phyloP scores from a whole-genome alignment of 1,140 invertebrate genomes.

The Drosophila truncata region DNA sequence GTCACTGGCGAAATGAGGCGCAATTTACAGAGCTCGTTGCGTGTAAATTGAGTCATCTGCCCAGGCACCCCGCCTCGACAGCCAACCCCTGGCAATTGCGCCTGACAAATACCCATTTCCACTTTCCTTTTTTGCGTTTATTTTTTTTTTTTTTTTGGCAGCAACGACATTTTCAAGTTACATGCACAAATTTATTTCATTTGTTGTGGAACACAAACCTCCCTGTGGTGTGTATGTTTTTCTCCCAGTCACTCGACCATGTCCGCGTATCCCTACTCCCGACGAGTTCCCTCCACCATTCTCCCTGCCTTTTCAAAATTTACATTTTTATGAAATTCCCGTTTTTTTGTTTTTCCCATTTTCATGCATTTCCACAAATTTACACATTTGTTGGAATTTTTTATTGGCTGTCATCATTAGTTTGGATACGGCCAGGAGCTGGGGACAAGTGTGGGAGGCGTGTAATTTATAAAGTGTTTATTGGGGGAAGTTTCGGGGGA shows the following conservation, averaged over 20 bases:
- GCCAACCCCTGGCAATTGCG: constrained; percentile 18
- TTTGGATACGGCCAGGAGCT: constrained; percentile 56
- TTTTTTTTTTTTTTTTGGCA: constrained; percentile 44
- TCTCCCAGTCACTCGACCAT: constrained; percentile 52
- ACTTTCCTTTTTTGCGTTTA: constrained; percentile 40
- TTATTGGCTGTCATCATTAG: constrained; percentile 83
- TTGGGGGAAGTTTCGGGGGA: constrained; percentile 27
- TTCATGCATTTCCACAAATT: constrained; percentile 71
- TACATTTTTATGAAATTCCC: constrained; percentile 68
- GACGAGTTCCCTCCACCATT: constrained; percentile 13
- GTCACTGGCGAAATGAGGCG: constrained; percentile 76
- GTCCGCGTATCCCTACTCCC: constrained; percentile 44
- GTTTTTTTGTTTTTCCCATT: constrained; percentile 41
- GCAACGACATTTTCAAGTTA: constrained; percentile 75
- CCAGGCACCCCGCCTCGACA: constrained; percentile 51
- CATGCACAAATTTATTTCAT: constrained; percentile 74
- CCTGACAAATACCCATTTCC: constrained; percentile 32
- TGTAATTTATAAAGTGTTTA: constrained; percentile 59
- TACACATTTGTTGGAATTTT: constrained; percentile 78
- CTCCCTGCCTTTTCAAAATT: constrained; percentile 34
- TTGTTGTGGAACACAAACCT: constrained; percentile 47
- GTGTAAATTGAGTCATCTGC: constrained; percentile 83
- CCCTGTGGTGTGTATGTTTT: not conserved
- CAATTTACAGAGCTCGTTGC: constrained; percentile 81
- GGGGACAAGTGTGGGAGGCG: constrained; percentile 69